Evolutionary conservation across 2,888 invertebrate genomes (phyloP), one percentile per base, ranked within the genome.

Genomic region (Maniola hyperantus): DNA sequence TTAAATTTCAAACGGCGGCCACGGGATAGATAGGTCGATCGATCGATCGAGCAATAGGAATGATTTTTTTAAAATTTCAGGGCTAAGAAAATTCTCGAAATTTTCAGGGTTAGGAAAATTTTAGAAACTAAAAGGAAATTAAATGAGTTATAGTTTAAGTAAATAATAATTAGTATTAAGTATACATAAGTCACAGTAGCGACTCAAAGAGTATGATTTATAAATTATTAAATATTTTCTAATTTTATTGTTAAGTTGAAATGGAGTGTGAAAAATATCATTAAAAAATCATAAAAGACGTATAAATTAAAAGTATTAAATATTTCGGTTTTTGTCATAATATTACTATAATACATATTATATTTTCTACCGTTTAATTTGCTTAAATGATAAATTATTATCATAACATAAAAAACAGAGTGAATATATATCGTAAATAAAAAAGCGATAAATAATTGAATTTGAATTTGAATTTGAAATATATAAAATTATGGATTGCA

Each of bases 201-300:
- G 36, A 36, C 36, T 55, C 18, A 15, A 55, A 55, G 54, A 54
- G 48, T 46, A 7, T 44, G n/a, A 44, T 53, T 53, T 55, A 55
- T 36, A 10, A 53, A 6, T 53, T 55, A 5, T n/a, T n/a, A n/a
- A n/a, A n/a, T 36, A 15, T 36, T 54, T 36, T 55, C n/a, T 55
- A 39, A 11, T 55, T 36, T 55, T 55, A 55, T 36, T 54, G 36
- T 36, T 18, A 55, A 55, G 55, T 18, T 10, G 33, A 34, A 54
- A 36, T 54, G 15, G 5, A 18, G 34, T 39, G 18, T 18, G 18
- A 53, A n/a, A 26, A 11, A 18, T n/a, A 33, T 55, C 5, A 26
- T 26, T 4, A 36, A 55, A 36, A n/a, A 34, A 6, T 7, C 15
- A 26, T 53, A 33, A 13, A 33, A 34, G 34, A 34, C 39, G 10